These are phyloP conservation scores for Centruroides sculpturatus DNA, from an alignment of 1,140 invertebrate species.

Conservation along the genomic window DNA sequence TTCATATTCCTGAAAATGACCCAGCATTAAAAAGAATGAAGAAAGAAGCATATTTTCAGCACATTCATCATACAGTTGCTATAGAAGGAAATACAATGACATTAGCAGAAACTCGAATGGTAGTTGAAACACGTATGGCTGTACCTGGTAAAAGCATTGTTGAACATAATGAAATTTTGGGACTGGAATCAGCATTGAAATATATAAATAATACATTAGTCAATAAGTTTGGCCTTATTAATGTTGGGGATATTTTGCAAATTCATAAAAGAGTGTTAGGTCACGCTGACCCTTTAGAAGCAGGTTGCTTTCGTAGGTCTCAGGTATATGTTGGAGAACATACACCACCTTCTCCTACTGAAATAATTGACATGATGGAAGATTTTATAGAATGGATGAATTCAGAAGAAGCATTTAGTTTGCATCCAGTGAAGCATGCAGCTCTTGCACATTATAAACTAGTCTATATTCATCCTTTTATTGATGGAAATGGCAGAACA, in stretches of 20 bases:
- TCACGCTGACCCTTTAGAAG: conserved; percentile 76
- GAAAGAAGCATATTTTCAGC: conserved; percentile 85
- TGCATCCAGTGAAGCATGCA: conserved; percentile 83
- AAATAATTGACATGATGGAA: conserved; percentile 66
- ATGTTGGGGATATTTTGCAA: conserved; percentile 72
- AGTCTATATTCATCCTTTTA: conserved; percentile 86
- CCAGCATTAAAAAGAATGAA: conserved; percentile 68
- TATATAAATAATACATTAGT: conserved; percentile 86
- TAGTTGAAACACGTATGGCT: conserved; percentile 84
- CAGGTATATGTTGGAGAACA: conserved; percentile 85
- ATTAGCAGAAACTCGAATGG: conserved; percentile 75
- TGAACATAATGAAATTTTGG: conserved; percentile 92
- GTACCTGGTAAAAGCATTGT: conserved; percentile 86
- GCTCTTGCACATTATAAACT: conserved; percentile 92
- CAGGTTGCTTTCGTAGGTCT: conserved; percentile 36
- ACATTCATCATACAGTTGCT: conserved; percentile 93
- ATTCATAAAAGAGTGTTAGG: conserved; percentile 86
- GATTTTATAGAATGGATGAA: conserved; percentile 77
- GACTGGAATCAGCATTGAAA: conserved; percentile 85
- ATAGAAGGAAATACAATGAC: conserved; percentile 97
- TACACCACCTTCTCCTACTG: conserved; percentile 64
- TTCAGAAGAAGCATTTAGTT: conserved; percentile 59
- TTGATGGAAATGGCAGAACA: conserved; percentile 87
- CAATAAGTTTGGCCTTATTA: conserved; percentile 41
- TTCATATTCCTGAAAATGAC: conserved; percentile 61